Evolutionary conservation across 2,797 vertebrate species (phyloP).

Genomic region (Saguinus oedipus): DNA sequence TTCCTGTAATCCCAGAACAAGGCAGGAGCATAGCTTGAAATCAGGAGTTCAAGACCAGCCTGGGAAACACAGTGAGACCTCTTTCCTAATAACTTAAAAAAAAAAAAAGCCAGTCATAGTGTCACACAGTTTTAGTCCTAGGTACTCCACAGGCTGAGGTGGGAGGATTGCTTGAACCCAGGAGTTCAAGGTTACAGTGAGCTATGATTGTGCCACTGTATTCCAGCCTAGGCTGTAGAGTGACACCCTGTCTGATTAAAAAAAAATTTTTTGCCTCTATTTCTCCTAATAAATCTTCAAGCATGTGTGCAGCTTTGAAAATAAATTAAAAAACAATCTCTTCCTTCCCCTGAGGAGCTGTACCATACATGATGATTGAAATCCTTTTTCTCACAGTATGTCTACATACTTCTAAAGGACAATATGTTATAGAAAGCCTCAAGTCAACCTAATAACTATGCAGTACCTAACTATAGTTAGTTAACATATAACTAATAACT

Average conservation of each 20-base stretch:
- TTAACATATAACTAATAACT: too few relatives aligned
- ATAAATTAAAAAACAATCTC: slow-evolving; percentile 21
- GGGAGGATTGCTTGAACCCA: not conserved
- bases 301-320: not conserved
- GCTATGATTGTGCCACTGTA: not conserved
- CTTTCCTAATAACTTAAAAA: not conserved
- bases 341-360: not conserved
- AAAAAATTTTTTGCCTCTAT: not conserved
- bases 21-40: not conserved
- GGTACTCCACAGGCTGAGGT: not conserved
- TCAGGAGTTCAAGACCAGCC: not conserved
- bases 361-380: not conserved
- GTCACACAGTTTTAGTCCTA: not conserved
- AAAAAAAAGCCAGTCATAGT: not conserved
- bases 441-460: not conserved
- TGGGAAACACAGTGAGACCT: not conserved
- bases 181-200: not conserved
- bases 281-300: not conserved
- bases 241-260: not conserved
- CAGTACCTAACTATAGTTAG: not conserved
- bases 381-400: not conserved
- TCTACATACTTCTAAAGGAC: slow-evolving; percentile 29
- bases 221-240: not conserved
- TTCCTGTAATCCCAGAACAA: not conserved
- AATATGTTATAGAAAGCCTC: not conserved